phyloP scores from a whole-genome alignment of 2,797 vertebrate genomes.

The Esox masquinongy region DNA sequence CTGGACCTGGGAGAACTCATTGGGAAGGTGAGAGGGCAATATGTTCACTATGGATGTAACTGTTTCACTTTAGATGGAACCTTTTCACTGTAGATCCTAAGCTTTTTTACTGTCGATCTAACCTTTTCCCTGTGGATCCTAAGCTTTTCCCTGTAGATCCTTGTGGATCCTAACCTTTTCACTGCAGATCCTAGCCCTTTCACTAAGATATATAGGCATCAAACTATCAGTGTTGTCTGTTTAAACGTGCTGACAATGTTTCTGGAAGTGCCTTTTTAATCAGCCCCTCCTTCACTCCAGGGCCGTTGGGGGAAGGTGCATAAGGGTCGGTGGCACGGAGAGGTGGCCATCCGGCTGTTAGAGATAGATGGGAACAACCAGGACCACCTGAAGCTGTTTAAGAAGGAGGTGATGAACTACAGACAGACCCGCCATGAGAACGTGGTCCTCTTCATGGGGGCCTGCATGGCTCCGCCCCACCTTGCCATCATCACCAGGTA shows the following conservation, averaged over 20 bases:
- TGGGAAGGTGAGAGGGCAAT: constrained; percentile 63
- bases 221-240: background rate
- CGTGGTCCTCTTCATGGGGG: constrained; percentile 98
- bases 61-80: background rate
- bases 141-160: too few species aligned
- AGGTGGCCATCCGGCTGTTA: constrained; percentile 86
- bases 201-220: background rate
- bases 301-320: constrained; percentile 88
- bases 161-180: too few species aligned
- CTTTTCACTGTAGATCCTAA: background rate
- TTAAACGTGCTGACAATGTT: background rate
- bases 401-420: constrained; percentile 99
- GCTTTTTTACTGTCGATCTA: too few species aligned
- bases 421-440: constrained; percentile 97
- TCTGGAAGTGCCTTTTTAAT: background rate
- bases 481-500: constrained; percentile 99
- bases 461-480: constrained; percentile 97
- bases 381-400: constrained; percentile 97
- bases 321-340: constrained; percentile 85
- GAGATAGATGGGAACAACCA: constrained; percentile 91
- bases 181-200: background rate
- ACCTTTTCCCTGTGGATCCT: too few species aligned
- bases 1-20: constrained; percentile 87
- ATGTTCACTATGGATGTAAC: background rate
- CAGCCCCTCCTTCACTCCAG: background rate